phyloP scores from a whole-genome alignment of 2,113 vertebrate genomes.

The Ailurus styani region DNA sequence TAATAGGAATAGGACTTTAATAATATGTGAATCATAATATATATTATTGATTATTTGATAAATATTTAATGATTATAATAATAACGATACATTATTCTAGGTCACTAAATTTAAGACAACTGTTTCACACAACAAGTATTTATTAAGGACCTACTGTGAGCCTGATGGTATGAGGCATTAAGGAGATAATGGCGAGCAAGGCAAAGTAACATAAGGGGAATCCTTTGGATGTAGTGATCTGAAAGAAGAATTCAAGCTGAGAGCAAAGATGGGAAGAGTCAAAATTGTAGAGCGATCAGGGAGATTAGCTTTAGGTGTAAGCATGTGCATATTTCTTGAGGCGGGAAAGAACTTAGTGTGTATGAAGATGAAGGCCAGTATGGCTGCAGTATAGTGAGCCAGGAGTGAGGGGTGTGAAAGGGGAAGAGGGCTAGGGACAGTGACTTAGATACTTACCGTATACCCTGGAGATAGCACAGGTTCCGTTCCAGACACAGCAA shows the following conservation, averaged over 20 bases:
- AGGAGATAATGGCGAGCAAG: background rate
- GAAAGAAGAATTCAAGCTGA: background rate
- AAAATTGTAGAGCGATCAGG: background rate
- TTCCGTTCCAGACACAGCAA: background rate
- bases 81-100: background rate
- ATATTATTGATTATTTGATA: background rate
- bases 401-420: background rate
- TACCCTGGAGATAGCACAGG: background rate
- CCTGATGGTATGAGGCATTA: background rate
- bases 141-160: background rate
- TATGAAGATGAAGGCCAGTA: background rate
- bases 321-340: background rate
- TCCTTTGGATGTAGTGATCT: background rate
- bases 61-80: background rate
- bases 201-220: background rate
- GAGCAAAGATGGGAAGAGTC: background rate
- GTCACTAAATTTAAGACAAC: background rate
- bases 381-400: background rate
- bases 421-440: background rate
- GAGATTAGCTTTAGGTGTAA: background rate
- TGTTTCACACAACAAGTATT: background rate
- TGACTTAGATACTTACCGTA: background rate
- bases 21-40: background rate
- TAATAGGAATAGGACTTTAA: background rate
- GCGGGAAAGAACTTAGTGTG: background rate